Evolutionary conservation across 2,797 vertebrate genomes (phyloP), one percentile per base, ranked within the genome.

Genomic region (Lindbergichthys nudifrons): DNA sequence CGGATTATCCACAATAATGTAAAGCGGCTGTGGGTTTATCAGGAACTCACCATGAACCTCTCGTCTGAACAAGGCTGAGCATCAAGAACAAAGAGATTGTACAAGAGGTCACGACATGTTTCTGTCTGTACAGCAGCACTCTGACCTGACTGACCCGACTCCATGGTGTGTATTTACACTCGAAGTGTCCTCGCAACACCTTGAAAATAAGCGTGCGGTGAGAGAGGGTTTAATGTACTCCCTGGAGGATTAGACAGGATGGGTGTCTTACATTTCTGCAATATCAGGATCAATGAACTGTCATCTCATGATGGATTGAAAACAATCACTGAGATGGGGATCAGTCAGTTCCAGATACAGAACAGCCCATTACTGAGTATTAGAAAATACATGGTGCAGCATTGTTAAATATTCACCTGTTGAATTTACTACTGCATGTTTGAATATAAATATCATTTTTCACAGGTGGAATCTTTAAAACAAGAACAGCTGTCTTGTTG

Each of bases 11-110:
- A 64, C 64, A 77, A 77, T 82, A 89, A 89, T 87, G 79, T 70
- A 83, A 90, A 90, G 78, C 91, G 90, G 84, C 79, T 90, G 82
- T 74, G 66, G 50, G 57, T 71, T 79, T 54, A 80, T 81, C 73
- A 71, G 79, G 80, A 87, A 82, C 84, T 76, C 74, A 60, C 46
- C 70, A 56, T 70, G 85, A 90, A 86, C 85, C 46, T 30, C 32
- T 73, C 57, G 43, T 71, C 67, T 68, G 62, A 83, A 69, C 84
- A 68, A 45, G 47, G 60, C 52, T 23, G 70, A 70, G 74, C 57
- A 74, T 70, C 69, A 63, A 39, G 65, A 81, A 69, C 62, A 82
- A 65, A 85, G 65, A 57, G 45, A 19, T 50, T 42, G 64, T 62
- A 84, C 73, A 74, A 11, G 69, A 81, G 79, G 87, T 82, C 51